phyloP scores from a whole-genome alignment of 1,140 invertebrate species.

The Zaprionus vittiger region DNA sequence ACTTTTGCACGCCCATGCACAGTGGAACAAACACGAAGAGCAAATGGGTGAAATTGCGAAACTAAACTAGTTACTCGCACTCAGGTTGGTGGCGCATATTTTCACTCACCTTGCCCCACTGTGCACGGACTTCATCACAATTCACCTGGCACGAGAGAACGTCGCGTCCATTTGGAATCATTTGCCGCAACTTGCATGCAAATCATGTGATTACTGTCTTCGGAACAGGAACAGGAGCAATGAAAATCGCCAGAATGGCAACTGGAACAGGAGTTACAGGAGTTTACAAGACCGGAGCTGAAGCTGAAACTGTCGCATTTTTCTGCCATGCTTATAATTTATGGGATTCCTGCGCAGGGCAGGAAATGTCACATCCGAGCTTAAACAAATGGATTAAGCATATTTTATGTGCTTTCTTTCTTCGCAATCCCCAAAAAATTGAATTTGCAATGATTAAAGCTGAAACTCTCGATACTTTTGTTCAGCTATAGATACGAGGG shows the following conservation, averaged over 20 bases:
- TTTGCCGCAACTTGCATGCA: constrained; percentile 40
- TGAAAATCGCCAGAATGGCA: neutral
- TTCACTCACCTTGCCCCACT: neutral
- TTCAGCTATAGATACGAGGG: neutral
- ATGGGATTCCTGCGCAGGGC: constrained; percentile 17
- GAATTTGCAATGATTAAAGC: neutral
- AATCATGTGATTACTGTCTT: constrained; percentile 43
- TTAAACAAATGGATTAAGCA: constrained; percentile 40
- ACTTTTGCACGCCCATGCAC: constrained; percentile 10
- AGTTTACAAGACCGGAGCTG: neutral
- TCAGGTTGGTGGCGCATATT: neutral
- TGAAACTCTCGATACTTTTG: neutral
- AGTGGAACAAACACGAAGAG: neutral
- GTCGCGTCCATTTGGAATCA: constrained; percentile 12
- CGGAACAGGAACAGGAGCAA: neutral
- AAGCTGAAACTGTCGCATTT: constrained; percentile 19
- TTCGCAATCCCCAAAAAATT: neutral
- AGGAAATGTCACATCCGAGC: constrained; percentile 33
- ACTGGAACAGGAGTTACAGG: neutral
- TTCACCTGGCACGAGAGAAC: constrained; percentile 4
- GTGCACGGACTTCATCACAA: constrained; percentile 2
- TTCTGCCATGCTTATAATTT: constrained; percentile 33
- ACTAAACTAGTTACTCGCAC: neutral
- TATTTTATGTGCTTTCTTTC: constrained; percentile 19
- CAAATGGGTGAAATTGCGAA: too few relatives aligned